phyloP scores from a whole-genome alignment of 2,113 vertebrate species.

The Rhinoptilus africanus region DNA sequence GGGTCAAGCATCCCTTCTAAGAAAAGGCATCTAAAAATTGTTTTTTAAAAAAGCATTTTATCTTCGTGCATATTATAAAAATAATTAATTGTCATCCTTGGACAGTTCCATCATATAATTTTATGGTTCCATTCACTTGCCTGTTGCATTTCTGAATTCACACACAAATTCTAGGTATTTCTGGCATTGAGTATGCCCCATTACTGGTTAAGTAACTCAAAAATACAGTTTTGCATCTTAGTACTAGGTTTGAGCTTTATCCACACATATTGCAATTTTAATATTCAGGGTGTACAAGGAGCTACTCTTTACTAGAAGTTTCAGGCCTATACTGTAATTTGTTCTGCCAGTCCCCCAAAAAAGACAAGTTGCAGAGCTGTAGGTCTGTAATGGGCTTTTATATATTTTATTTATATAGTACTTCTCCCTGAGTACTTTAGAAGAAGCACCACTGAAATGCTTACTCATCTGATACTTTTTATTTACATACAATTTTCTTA shows the following conservation, averaged over 20 bases:
- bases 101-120: background rate
- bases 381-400: background rate
- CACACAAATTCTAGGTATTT: background rate
- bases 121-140: background rate
- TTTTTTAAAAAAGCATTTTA: background rate
- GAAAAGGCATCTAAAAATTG: background rate
- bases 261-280: background rate
- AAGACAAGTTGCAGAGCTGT: background rate
- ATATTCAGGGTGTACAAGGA: background rate
- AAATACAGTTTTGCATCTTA: background rate
- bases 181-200: fast-evolving
- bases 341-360: background rate
- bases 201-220: background rate
- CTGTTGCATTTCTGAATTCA: background rate
- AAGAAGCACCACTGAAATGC: background rate
- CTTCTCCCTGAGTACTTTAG: background rate
- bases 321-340: background rate
- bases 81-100: background rate
- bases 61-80: background rate
- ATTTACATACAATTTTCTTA: background rate
- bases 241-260: background rate
- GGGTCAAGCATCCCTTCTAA: background rate
- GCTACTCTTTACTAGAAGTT: background rate
- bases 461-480: background rate
- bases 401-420: background rate